Conservation (phyloP, 2,797 vertebrate genomes). For the Poecilia picta region DNA sequence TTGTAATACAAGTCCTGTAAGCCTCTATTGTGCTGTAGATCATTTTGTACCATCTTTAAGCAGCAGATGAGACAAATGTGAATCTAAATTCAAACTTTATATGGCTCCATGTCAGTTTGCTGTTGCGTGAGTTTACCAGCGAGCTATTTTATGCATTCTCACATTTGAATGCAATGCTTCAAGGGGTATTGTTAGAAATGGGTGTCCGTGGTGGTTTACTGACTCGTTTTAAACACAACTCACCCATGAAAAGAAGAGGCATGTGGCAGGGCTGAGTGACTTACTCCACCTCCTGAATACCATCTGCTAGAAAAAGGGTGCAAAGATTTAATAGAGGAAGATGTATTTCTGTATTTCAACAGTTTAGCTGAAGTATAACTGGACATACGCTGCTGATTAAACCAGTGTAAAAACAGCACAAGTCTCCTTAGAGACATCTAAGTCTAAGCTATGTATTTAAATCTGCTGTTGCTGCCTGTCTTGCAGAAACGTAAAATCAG, state of each 20-base stretch:
- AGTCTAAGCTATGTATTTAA: background rate
- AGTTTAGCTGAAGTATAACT: background rate
- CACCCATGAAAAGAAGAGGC: background rate
- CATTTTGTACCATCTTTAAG: too few relatives aligned
- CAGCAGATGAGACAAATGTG: background rate
- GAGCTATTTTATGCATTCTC: background rate
- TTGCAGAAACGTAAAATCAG: conserved; percentile 86
- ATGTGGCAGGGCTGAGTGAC: background rate
- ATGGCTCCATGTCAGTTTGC: background rate
- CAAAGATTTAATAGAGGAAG: background rate
- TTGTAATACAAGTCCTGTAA: background rate
- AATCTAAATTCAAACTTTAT: background rate
- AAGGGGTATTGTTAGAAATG: background rate
- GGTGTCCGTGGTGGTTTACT: background rate
- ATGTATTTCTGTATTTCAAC: background rate
- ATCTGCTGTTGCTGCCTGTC: conserved; percentile 12
- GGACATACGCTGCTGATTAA: too few relatives aligned
- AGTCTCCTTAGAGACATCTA: background rate
- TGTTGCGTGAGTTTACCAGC: background rate
- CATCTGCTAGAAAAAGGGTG: background rate
- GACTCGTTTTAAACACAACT: background rate
- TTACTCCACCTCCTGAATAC: background rate
- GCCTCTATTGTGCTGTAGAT: background rate
- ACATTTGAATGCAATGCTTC: background rate
- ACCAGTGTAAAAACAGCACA: background rate